Evolutionary conservation across 2,888 invertebrate species (phyloP).

Genomic region (Tyria jacobaeae): DNA sequence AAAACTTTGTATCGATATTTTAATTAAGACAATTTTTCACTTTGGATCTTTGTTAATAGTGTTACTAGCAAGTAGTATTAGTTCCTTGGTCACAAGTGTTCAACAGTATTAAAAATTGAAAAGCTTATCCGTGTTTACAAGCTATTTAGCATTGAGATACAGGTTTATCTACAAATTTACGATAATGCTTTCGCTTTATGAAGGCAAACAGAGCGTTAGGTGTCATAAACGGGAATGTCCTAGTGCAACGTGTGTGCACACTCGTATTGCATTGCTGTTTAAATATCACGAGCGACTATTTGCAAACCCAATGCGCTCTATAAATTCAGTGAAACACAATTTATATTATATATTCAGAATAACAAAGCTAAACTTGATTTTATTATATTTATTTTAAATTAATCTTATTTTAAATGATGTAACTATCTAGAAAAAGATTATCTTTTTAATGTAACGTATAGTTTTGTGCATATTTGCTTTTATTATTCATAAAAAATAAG

Average conservation of each 20-base stretch:
- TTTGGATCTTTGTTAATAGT: neutral
- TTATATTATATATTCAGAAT: neutral
- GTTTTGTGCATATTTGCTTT: too few species aligned
- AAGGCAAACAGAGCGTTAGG: slow-evolving; percentile 18
- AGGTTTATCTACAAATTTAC: slow-evolving; percentile 20
- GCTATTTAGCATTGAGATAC: slow-evolving; percentile 4
- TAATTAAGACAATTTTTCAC: too few species aligned
- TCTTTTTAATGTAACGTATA: too few species aligned
- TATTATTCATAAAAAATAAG: too few species aligned
- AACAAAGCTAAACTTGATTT: too few species aligned
- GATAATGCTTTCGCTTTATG: slow-evolving; percentile 15
- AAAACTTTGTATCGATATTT: too few species aligned
- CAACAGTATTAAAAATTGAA: neutral
- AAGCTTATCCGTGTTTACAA: slow-evolving; percentile 13
- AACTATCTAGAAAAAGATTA: too few species aligned
- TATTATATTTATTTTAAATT: too few species aligned
- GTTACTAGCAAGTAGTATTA: neutral
- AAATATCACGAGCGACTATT: slow-evolving; percentile 7
- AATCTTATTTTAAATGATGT: too few species aligned
- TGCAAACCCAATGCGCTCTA: neutral
- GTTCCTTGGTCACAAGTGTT: neutral
- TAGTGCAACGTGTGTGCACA: slow-evolving; percentile 15
- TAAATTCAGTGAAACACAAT: neutral
- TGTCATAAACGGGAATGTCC: slow-evolving; percentile 16
- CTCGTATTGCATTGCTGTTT: slow-evolving; percentile 15